Evolutionary conservation across 2,888 invertebrate species (phyloP).

Genomic region (Mystacides longicornis): DNA sequence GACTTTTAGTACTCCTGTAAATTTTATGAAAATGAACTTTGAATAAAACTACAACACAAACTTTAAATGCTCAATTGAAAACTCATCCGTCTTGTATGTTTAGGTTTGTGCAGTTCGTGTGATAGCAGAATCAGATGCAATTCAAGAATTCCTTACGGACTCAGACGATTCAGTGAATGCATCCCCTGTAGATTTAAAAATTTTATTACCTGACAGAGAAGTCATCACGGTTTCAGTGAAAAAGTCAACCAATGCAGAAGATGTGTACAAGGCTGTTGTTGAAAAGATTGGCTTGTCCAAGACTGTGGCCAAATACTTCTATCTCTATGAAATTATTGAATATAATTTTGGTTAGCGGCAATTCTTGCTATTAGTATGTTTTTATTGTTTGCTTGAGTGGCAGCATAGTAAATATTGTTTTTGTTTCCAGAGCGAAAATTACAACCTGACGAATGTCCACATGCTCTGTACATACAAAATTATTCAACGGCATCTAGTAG

Average conservation of each 20-base stretch:
- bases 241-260: slow-evolving; percentile 82
- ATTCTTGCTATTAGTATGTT: not conserved
- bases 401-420: not conserved
- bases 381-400: not conserved
- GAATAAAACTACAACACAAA: too few relatives aligned
- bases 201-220: slow-evolving; percentile 82
- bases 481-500: slow-evolving; percentile 96
- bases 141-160: slow-evolving; percentile 96
- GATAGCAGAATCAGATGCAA: slow-evolving; percentile 93
- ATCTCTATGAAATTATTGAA: slow-evolving; percentile 94
- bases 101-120: slow-evolving; percentile 92
- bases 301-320: slow-evolving; percentile 83
- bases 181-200: slow-evolving; percentile 70
- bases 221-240: slow-evolving; percentile 83
- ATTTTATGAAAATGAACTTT: too few relatives aligned
- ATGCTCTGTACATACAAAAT: slow-evolving; percentile 97
- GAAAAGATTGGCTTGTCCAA: slow-evolving; percentile 76
- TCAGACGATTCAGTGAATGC: slow-evolving; percentile 75
- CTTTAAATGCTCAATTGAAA: too few relatives aligned
- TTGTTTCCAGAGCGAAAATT: slow-evolving; percentile 94
- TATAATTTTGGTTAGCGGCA: slow-evolving; percentile 81
- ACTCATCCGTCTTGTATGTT: too few relatives aligned
- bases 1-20: not conserved
- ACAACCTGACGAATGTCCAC: slow-evolving; percentile 89
- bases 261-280: slow-evolving; percentile 82